A percentile compares a stretch with the other conserved stretches of the same genome.
These are phyloP conservation scores for Rhabditoides inermis DNA, from an alignment of 2,888 invertebrate genomes.

Conservation along the genomic window DNA sequence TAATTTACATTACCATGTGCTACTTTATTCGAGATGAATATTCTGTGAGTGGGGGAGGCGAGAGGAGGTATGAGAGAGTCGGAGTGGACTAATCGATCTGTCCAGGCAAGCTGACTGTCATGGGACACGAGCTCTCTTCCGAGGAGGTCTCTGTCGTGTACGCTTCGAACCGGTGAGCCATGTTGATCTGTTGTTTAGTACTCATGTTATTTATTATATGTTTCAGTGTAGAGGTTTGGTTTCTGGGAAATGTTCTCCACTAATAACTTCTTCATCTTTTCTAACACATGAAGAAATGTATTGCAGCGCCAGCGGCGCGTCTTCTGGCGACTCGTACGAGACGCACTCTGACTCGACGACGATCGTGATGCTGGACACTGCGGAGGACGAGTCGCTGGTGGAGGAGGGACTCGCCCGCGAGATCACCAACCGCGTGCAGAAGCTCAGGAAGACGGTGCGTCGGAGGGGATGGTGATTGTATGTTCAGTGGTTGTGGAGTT, in stretches of 20 bases:
- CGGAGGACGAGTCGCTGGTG: slow-evolving; percentile 77
- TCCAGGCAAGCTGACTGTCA: slow-evolving; percentile 64
- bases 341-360: slow-evolving; percentile 55
- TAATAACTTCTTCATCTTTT: too few species aligned
- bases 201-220: background rate
- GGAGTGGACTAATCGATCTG: too few species aligned
- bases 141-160: slow-evolving; percentile 63
- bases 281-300: too few species aligned
- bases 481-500: too few species aligned
- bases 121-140: slow-evolving; percentile 65
- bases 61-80: too few species aligned
- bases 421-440: slow-evolving; percentile 89
- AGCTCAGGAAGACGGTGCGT: slow-evolving; percentile 74
- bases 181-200: slow-evolving; percentile 17
- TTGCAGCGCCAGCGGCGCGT: slow-evolving; percentile 13
- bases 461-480: too few species aligned
- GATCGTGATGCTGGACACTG: slow-evolving; percentile 77
- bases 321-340: slow-evolving; percentile 18
- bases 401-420: slow-evolving; percentile 92
- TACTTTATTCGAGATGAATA: too few species aligned
- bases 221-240: too few species aligned
- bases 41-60: too few species aligned
- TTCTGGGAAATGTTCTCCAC: too few species aligned
- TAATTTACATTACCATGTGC: too few species aligned
- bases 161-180: slow-evolving; percentile 58